Percentiles rank a stretch among this genome's conserved stretches.
Evolutionary conservation across 2,113 vertebrate species (phyloP).

Genomic region (Balaenoptera acutorostrata): DNA sequence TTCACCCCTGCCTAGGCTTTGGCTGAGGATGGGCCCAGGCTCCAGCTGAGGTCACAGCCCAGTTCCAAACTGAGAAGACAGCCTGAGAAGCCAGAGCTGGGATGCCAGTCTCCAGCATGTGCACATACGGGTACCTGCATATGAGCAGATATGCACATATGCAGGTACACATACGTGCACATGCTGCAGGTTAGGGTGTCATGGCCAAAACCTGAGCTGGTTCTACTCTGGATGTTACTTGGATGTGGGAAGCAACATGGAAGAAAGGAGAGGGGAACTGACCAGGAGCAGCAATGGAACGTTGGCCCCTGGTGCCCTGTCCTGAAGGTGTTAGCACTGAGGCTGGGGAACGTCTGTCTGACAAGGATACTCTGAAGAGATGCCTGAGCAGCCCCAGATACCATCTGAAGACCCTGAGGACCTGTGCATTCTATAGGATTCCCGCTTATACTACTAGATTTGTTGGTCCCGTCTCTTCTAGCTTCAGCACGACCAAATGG

Average conservation of each 20-base stretch:
- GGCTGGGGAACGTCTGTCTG: neutral
- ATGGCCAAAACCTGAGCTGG: neutral
- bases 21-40: neutral
- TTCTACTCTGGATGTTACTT: neutral
- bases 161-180: accelerated
- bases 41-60: neutral
- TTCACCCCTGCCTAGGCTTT: neutral
- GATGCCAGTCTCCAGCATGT: neutral
- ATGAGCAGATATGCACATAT: too few relatives aligned
- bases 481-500: neutral
- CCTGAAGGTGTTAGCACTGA: neutral
- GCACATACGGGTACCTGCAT: too few relatives aligned
- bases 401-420: neutral
- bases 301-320: neutral
- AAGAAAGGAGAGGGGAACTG: neutral
- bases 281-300: neutral
- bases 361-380: neutral
- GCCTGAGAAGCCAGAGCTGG: neutral
- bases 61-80: neutral
- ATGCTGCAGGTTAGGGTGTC: neutral
- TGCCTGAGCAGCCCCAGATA: neutral
- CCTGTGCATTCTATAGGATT: neutral
- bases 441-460: neutral
- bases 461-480: neutral
- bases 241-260: neutral